phyloP scores from a whole-genome alignment of 2,113 vertebrate species.

The Pteruthius melanotis region DNA sequence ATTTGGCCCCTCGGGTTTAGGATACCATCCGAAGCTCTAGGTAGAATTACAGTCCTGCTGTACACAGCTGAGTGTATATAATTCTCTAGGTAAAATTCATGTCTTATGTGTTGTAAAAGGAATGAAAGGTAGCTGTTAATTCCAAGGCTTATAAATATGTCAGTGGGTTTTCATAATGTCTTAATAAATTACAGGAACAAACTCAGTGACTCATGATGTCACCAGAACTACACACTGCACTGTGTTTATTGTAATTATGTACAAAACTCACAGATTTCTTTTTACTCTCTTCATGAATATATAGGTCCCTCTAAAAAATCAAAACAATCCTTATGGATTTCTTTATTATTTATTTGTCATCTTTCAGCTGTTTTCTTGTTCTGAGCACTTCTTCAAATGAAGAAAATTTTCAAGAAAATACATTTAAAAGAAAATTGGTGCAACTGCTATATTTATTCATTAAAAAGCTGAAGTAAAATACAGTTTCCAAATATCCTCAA shows the following conservation, averaged over 20 bases:
- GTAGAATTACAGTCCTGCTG: background rate
- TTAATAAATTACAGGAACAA: slow-evolving; percentile 71
- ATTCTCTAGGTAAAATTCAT: slow-evolving; percentile 26
- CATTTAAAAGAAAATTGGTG: background rate
- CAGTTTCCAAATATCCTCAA: slow-evolving; percentile 18
- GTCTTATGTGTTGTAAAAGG: slow-evolving; percentile 47
- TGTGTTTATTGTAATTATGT: slow-evolving; percentile 6
- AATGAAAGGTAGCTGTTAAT: slow-evolving; percentile 73
- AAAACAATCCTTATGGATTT: background rate
- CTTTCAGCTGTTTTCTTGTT: background rate
- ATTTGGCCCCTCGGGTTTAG: background rate
- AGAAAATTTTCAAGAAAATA: background rate
- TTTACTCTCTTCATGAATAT: background rate
- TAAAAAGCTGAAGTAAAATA: slow-evolving; percentile 16
- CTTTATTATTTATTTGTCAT: background rate
- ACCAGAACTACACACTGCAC: slow-evolving; percentile 15
- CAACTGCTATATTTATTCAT: background rate
- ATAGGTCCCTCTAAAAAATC: background rate
- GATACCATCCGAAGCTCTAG: background rate
- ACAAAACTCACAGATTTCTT: background rate
- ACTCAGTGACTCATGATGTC: slow-evolving; percentile 59
- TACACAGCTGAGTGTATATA: slow-evolving; percentile 1
- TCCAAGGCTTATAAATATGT: slow-evolving; percentile 73
- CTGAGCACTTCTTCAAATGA: background rate
- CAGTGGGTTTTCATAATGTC: slow-evolving; percentile 68